phyloP scores from a whole-genome alignment of 64 coral and sea anemone species.

The Pachyseris speciosa region DNA sequence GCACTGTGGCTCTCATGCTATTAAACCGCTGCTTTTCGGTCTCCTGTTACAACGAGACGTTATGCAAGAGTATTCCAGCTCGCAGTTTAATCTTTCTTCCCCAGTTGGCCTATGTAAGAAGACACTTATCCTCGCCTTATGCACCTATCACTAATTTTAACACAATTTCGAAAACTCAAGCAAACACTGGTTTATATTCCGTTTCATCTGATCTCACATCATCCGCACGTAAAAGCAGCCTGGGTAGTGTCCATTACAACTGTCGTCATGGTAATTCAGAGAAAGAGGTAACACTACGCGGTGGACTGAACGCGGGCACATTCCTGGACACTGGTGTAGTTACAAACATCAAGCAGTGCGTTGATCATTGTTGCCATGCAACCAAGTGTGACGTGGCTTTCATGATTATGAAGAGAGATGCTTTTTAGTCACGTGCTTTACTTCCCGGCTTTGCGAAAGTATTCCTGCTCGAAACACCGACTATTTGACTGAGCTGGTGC shows the following conservation, averaged over 20 bases:
- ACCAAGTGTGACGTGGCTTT: constrained; percentile 71
- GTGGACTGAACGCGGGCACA: constrained; percentile 64
- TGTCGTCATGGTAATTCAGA: constrained; percentile 37
- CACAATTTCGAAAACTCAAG: background rate
- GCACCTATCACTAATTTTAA: background rate
- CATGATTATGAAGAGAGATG: constrained; percentile 55
- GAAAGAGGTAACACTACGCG: constrained; percentile 13
- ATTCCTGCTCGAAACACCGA: constrained; percentile 16
- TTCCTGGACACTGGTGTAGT: constrained; percentile 49
- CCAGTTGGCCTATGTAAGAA: constrained; percentile 16
- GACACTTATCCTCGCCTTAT: background rate
- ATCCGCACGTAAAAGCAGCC: background rate
- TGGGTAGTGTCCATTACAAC: background rate
- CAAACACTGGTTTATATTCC: background rate
- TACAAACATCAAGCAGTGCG: constrained; percentile 20
- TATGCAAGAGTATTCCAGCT: constrained; percentile 58
- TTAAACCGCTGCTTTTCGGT: constrained; percentile 74
- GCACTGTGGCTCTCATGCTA: constrained; percentile 83
- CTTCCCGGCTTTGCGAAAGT: constrained; percentile 20
- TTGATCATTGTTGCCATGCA: constrained; percentile 19
- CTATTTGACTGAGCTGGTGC: constrained; percentile 45
- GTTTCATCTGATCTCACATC: background rate
- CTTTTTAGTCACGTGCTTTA: constrained; percentile 61
- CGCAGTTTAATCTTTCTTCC: constrained; percentile 46
- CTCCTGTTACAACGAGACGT: constrained; percentile 61